Percentiles rank a stretch among this genome's conserved stretches.
phyloP scores from a whole-genome alignment of 2,797 vertebrate genomes.

The Cichlasoma orientale region DNA sequence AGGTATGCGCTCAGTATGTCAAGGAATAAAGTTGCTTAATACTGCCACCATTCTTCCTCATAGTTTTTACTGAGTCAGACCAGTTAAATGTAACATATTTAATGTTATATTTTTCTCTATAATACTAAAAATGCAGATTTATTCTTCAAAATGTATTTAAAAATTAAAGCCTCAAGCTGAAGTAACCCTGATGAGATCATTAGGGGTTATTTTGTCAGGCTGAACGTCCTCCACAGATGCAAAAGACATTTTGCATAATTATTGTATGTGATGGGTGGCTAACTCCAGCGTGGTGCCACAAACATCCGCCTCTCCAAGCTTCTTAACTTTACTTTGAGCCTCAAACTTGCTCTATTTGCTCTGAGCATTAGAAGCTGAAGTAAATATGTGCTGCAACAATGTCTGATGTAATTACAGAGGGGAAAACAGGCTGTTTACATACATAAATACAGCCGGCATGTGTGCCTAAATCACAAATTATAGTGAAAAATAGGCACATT shows the following conservation, averaged over 20 bases:
- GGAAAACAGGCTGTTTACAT: neutral
- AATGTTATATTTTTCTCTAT: neutral
- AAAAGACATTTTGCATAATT: neutral
- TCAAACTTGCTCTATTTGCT: neutral
- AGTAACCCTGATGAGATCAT: neutral
- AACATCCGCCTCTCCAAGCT: neutral
- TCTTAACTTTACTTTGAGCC: neutral
- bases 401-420: neutral
- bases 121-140: neutral
- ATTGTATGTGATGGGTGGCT: neutral
- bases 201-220: neutral
- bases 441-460: neutral
- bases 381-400: conserved; percentile 5
- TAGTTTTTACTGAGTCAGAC: neutral
- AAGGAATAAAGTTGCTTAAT: neutral
- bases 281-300: neutral
- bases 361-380: neutral
- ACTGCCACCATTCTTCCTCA: neutral
- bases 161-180: too few species aligned
- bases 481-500: conserved; percentile 3
- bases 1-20: neutral
- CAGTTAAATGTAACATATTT: neutral
- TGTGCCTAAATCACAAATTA: neutral
- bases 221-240: neutral
- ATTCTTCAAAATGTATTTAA: too few species aligned